Percentiles rank a stretch among this genome's conserved stretches.
Conservation (phyloP, 23 tunicate species). For the Ascidia mentula region DNA sequence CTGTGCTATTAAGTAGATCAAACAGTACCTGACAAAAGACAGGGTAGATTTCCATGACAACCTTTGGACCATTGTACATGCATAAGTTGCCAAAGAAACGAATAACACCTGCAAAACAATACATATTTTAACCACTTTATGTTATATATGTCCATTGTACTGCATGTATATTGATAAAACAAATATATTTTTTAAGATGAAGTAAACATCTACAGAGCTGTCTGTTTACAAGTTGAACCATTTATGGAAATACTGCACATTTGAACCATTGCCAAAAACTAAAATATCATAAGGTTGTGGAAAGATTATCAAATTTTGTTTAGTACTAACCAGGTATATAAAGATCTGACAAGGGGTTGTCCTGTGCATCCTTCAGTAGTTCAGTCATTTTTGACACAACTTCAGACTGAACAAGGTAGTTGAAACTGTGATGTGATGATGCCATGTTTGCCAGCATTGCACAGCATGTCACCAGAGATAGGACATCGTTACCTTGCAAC, state of each 20-base stretch:
- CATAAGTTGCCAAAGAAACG: constrained; percentile 82
- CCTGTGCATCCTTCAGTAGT: constrained; percentile 41
- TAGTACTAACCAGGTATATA: constrained; percentile 50
- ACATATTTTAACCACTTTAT: too few species aligned
- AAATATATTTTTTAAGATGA: too few species aligned
- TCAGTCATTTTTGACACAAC: constrained; percentile 62
- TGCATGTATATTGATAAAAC: too few species aligned
- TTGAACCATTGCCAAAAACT: background rate
- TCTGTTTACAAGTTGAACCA: background rate
- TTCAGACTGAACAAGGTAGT: constrained; percentile 55
- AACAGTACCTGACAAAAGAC: constrained; percentile 35
- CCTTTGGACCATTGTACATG: constrained; percentile 49
- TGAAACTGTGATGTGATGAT: constrained; percentile 56
- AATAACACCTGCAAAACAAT: constrained; percentile 35
- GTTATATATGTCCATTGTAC: too few species aligned
- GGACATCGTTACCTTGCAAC: constrained; percentile 77
- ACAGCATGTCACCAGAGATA: constrained; percentile 53
- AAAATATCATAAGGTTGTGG: background rate
- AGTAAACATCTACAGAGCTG: too few species aligned
- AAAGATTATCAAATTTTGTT: background rate
- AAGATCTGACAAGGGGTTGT: constrained; percentile 61
- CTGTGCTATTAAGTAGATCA: constrained; percentile 19
- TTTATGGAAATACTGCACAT: background rate
- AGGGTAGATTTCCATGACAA: constrained; percentile 52
- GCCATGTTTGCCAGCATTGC: constrained; percentile 87